Base-by-base conservation (phyloP, 2,888 invertebrate species). In the Microchrysa polita region DNA sequence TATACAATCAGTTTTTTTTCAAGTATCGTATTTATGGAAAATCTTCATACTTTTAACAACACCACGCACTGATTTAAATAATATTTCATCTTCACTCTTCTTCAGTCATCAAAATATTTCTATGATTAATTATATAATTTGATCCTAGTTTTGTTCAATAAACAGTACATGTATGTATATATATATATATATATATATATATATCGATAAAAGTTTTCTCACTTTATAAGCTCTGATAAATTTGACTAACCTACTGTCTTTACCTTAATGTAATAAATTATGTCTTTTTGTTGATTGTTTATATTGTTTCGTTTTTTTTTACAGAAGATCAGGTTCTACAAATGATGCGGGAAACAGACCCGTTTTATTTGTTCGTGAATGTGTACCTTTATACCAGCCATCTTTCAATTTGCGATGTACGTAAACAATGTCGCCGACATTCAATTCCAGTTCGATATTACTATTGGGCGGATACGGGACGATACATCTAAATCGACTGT, bases 261-360 rank as follows among this genome's bases (percentile, higher is more conserved):
- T 34, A 34, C 27, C 27, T 34, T 34, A n/a, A 34, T 65, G 48
- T 5, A 44, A 44, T 65, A 20, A 44, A 20, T n/a, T n/a, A 52
- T 22, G 20, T 48, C 22, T 48, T 67, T 7, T 67, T 23, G 12
- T 67, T 9, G 27, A 16, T 4, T 42, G 20, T 65, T 4, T n/a
- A n/a, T n/a, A n/a, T n/a, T n/a, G n/a, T n/a, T n/a, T 44, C 7
- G 40, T 67, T n/a, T 67, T 67, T 48, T 61, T 1, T 59, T 57
- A 61, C 80, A 82, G 84, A 73, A 82, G 79, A 79, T 84, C 85
- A 55, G 90, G 90, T 82, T 94, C 93, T 14, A 96, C 97, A 86
- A 97, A 97, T 82, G 95, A 96, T 67, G 96, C 95, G 1, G 97
- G 97, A 86, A 97, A 97, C 57, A 97, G 88, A n/a, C 97, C 97